Conservation (phyloP, 2,888 invertebrate species). For the Anorthoa munda region DNA sequence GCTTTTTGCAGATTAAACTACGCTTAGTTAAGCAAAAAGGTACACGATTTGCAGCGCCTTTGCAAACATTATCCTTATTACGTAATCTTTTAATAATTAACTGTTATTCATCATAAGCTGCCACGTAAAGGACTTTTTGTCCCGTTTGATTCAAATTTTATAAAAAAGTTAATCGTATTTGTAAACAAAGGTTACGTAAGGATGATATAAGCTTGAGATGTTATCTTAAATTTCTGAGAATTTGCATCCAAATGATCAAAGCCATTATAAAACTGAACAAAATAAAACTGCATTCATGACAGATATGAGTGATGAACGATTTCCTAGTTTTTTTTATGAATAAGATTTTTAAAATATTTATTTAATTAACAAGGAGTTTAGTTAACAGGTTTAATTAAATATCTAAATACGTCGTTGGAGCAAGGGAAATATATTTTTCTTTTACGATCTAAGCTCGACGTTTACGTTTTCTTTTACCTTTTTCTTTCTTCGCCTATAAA, state of each 20-base stretch:
- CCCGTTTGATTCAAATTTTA: neutral
- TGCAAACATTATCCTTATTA: conserved; percentile 38
- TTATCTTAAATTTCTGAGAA: conserved; percentile 21
- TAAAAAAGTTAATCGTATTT: conserved; percentile 16
- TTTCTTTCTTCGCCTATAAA: conserved; percentile 6
- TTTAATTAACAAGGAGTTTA: neutral
- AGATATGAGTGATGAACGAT: neutral
- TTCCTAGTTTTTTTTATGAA: neutral
- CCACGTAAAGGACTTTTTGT: conserved; percentile 19
- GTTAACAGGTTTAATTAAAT: conserved; percentile 22
- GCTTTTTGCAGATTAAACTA: conserved; percentile 18
- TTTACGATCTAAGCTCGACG: neutral
- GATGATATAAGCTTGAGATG: conserved; percentile 33
- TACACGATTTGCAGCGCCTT: conserved; percentile 20
- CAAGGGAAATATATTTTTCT: conserved; percentile 11
- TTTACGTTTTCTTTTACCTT: conserved; percentile 15
- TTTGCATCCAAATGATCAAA: conserved; percentile 13
- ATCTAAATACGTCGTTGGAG: conserved; percentile 14
- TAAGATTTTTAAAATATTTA: neutral
- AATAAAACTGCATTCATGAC: conserved; percentile 10
- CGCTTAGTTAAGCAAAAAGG: conserved; percentile 27
- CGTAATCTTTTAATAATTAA: conserved; percentile 30
- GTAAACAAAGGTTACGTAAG: conserved; percentile 42
- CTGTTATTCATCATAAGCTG: conserved; percentile 30
- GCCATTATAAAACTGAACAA: neutral